Conservation (phyloP, 2,113 vertebrate genomes). For the Nerophis lumbriciformis region DNA sequence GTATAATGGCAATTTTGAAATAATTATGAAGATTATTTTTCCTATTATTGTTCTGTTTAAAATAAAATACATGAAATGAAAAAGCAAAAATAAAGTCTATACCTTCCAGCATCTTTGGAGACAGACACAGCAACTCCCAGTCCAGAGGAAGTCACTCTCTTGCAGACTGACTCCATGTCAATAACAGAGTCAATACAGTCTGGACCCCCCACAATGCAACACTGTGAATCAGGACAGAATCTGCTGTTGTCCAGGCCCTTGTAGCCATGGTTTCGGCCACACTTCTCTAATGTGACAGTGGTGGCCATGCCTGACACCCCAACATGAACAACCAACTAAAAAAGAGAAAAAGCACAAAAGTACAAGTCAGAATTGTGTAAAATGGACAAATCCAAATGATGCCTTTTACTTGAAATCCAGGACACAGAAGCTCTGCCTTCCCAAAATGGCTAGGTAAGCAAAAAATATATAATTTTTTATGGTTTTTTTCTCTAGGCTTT, state of each 20-base stretch:
- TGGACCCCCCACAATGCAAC: constrained; percentile 87
- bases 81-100: constrained; percentile 1
- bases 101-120: constrained; percentile 94
- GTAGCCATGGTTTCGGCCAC: constrained; percentile 90
- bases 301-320: constrained; percentile 94
- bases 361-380: constrained; percentile 1
- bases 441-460: too few relatives aligned
- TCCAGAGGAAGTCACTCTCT: constrained; percentile 73
- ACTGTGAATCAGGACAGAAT: constrained; percentile 86
- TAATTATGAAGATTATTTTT: too few relatives aligned
- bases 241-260: constrained; percentile 86
- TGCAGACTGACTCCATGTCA: constrained; percentile 89
- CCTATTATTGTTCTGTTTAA: too few relatives aligned
- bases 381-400: too few relatives aligned
- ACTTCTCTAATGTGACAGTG: constrained; percentile 88
- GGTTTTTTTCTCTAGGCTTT: too few relatives aligned
- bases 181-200: constrained; percentile 88
- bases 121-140: constrained; percentile 84
- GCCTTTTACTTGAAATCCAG: too few relatives aligned
- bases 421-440: too few relatives aligned
- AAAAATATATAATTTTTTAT: too few relatives aligned
- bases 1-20: too few relatives aligned
- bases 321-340: constrained; percentile 88
- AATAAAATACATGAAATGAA: neutral
- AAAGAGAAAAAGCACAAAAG: constrained; percentile 9